phyloP scores from a whole-genome alignment of 2,888 invertebrate species.

The Fissipunctia ypsillon region DNA sequence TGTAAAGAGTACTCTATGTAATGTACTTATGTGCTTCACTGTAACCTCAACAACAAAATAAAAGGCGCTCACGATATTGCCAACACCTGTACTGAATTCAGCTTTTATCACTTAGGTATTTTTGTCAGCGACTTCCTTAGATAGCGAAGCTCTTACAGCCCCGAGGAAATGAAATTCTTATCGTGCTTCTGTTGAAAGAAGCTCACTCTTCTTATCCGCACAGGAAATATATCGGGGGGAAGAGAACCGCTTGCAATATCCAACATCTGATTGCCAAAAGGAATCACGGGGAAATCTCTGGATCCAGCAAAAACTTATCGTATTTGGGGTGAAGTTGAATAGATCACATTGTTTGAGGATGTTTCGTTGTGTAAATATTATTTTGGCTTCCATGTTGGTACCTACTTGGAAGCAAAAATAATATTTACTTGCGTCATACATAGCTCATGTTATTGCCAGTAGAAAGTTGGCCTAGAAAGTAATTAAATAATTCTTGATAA shows the following conservation, averaged over 20 bases:
- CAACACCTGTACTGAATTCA: constrained; percentile 83
- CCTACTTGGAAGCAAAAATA: constrained; percentile 13
- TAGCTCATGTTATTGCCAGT: neutral
- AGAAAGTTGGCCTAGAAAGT: constrained; percentile 29
- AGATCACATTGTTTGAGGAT: constrained; percentile 49
- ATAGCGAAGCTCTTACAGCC: constrained; percentile 86
- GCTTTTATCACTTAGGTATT: constrained; percentile 89
- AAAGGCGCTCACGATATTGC: constrained; percentile 74
- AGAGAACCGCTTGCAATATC: constrained; percentile 80
- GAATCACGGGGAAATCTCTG: constrained; percentile 81
- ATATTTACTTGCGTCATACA: constrained; percentile 25
- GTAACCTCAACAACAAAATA: constrained; percentile 68
- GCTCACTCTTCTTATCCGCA: constrained; percentile 88
- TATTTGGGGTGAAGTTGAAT: constrained; percentile 70
- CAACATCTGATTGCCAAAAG: constrained; percentile 85
- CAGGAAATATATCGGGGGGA: constrained; percentile 87
- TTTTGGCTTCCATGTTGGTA: too few species aligned
- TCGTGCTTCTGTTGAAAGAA: constrained; percentile 87
- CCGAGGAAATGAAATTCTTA: constrained; percentile 91
- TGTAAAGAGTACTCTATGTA: constrained; percentile 42
- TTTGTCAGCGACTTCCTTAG: constrained; percentile 88
- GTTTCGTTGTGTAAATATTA: constrained; percentile 9
- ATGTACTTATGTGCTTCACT: constrained; percentile 44
- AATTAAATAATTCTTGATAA: constrained; percentile 17
- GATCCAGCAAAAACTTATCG: constrained; percentile 76